Percentiles rank a stretch among this genome's conserved stretches.
These are phyloP conservation scores for Acanthisitta chloris DNA, from an alignment of 2,113 vertebrate genomes.

Conservation along the genomic window DNA sequence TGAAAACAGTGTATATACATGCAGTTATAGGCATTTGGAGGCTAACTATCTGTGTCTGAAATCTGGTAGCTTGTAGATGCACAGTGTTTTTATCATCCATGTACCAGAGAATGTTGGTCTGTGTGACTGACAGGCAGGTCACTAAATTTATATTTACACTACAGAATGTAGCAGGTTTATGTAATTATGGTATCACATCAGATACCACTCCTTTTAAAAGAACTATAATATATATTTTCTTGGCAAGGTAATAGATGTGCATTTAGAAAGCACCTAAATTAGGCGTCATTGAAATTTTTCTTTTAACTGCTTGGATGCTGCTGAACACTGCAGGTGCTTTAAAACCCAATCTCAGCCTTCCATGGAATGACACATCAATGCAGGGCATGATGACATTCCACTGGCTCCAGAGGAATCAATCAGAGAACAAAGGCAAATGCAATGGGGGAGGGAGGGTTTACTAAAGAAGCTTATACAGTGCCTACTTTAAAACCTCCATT, in stretches of 20 bases:
- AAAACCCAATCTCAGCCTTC: neutral
- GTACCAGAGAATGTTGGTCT: neutral
- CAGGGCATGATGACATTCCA: neutral
- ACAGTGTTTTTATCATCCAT: neutral
- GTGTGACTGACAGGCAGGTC: neutral
- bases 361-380: neutral
- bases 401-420: neutral
- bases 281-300: neutral
- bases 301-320: neutral
- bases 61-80: neutral
- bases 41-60: neutral
- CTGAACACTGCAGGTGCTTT: neutral
- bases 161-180: neutral
- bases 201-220: neutral
- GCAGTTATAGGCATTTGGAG: neutral
- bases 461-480: neutral
- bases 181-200: neutral
- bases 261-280: neutral
- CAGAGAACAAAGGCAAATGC: neutral
- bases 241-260: neutral
- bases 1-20: neutral
- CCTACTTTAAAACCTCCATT: neutral
- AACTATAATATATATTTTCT: neutral
- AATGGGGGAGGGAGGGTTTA: neutral
- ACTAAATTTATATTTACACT: neutral